Base-by-base conservation (phyloP, 1,140 invertebrate species). In the Drosophila lacteicornis region DNA sequence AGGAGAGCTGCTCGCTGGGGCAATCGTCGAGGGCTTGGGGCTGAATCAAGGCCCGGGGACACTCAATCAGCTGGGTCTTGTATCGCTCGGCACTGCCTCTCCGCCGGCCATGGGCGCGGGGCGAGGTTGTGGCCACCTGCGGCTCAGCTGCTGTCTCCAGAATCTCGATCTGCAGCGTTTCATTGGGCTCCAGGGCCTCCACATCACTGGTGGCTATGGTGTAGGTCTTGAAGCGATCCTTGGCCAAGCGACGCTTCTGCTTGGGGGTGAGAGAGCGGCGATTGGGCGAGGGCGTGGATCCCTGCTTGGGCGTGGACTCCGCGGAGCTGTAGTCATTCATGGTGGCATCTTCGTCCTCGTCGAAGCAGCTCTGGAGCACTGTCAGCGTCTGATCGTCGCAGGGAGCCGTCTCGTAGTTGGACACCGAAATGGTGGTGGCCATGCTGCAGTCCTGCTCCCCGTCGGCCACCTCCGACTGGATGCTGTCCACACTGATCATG, bases 401-500 rank as follows among this genome's bases (percentile, higher is more conserved):
- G 1, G 87, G 79, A 3, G 92, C 91, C 2, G 92, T 93, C 68
- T 92, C 91, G 46, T 93, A 93, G 56, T 92, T 91, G 17, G 91
- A 91, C 17, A 91, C 77, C 6, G 91, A 92, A 40, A 92, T 80
- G n/a, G 91, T 92, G 17, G 92, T 92, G 8, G 91, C 80, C 71
- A 82, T 87, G 27, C 83, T 91, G 57, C 79, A 82, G 25, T 88
- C 80, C 33, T 75, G 69, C 17, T 84, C 83, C 0, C 71, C 74
- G 53, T 97, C 96, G 1, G 94, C 95, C 6, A 96, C 94, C 93
- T 97, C 96, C 1, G 96, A 97, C 13, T 95, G 95, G 38, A 98
- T 96, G 81, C 96, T 97, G 0, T 96, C 96, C 1, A 98, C 96
- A 61, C 97, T 98, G 9, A 97, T 93, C 95, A 97, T 97, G 94